Evolutionary conservation across 30 jellyfish, hydroid and myxozoan genomes (phyloP), one percentile per base, ranked within the genome.

Genomic region (Pelagia noctiluca): DNA sequence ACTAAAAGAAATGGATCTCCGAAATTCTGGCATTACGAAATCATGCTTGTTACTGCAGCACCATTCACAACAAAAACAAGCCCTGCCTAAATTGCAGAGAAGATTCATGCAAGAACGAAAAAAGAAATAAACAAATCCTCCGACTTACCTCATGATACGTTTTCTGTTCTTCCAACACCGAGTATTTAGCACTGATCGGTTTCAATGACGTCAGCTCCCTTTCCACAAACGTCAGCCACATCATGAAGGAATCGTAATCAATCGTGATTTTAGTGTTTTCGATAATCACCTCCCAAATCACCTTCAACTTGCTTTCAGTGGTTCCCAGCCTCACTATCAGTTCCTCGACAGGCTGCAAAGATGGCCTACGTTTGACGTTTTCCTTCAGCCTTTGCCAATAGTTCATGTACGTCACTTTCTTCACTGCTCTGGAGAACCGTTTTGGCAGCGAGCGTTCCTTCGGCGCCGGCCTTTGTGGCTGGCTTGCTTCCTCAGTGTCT

Each of bases 201-300:
- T 64, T 86, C 50, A 60, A 11, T 2, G 92, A 37, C 26, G 96
- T 23, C 19, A 71, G 81, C 46, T 92, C 98, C 19, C 88, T 74
- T 69, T 92, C 98, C 18, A 92, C 92, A 71, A 92, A 92, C 46
- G 87, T 81, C 84, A 92, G 74, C 98, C 98, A 92, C 23, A 81
- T 19, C 35, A 73, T 35, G 76, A 60, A 88, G 24, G 86, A 94
- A 49, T 92, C 98, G 70, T 74, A 87, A 35, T 71, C 83, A 22
- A 82, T 80, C 1, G 64, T 37, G 32, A 68, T 60, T 16, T 82
- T 89, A 5, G 90, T 46, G 36, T 16, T 68, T 36, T 63, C 82
- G 31, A 76, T 71, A 25, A 82, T 26, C 63, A 61, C 38, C 42
- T 67, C 83, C 98, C 98, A 91, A 11, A 80, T 53, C 30, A 28